phyloP scores from a whole-genome alignment of 2,113 vertebrate species.

The Copsychus sechellarum region DNA sequence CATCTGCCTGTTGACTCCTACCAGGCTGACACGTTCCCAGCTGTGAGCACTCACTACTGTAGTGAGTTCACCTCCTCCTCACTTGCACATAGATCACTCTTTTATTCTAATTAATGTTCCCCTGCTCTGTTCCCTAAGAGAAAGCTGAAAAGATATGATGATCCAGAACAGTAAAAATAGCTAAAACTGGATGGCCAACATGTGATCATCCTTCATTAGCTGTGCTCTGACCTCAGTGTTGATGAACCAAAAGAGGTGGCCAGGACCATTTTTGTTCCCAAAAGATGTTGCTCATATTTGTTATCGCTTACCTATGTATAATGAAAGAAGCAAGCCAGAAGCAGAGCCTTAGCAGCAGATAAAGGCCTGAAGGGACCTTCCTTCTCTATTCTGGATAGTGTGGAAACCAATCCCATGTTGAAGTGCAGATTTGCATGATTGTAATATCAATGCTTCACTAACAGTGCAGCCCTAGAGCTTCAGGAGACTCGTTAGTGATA shows the following conservation, averaged over 20 bases:
- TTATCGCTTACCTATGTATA: not conserved
- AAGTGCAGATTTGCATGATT: not conserved
- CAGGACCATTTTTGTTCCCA: not conserved
- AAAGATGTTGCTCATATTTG: not conserved
- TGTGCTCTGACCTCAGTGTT: not conserved
- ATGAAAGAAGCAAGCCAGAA: not conserved
- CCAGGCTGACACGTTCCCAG: not conserved
- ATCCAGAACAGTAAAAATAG: not conserved
- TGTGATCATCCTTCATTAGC: not conserved
- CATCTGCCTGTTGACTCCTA: not conserved
- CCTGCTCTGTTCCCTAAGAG: not conserved
- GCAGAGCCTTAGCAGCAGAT: not conserved
- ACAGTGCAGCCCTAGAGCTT: not conserved
- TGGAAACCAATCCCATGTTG: not conserved
- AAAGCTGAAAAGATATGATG: not conserved
- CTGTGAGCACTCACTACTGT: accelerated
- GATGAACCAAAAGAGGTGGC: not conserved
- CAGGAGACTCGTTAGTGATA: not conserved
- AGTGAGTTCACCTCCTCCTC: not conserved
- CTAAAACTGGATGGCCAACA: not conserved
- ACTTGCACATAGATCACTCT: not conserved
- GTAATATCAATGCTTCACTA: not conserved
- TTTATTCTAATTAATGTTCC: not conserved
- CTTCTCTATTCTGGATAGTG: not conserved
- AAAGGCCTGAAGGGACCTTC: not conserved